Base-by-base conservation (phyloP, 2,113 vertebrate genomes). In the Onychostoma macrolepis region DNA sequence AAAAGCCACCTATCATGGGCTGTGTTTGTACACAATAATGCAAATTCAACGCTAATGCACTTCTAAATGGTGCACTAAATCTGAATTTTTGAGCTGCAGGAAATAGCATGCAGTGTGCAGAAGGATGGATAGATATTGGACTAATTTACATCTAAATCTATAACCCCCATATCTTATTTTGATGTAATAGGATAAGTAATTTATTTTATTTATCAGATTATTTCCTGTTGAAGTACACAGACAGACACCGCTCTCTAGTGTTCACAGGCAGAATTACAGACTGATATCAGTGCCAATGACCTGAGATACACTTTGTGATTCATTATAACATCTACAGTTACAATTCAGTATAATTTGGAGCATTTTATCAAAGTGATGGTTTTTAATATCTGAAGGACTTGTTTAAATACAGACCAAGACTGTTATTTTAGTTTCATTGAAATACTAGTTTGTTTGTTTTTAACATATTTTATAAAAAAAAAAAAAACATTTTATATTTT, bases 191-290 rank as follows among this genome's bases (percentile, higher is more conserved):
- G 33, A 21, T 36, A 71, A 21, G 30, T 1, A 19, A 33, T 19
- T 36, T 17, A 15, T 33, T 21, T 43, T 75, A 36, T 75, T 75
- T n/a, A 75, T n/a, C 17, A n/a, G 71, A 41, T 19, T 28, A 28
- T 28, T 77, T 30, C 6, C 74, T 19, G 43, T 28, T 61, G 1
- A 9, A 30, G 36, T 4, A 69, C 53, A 56, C 30, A 56, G 13
- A 28, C 8, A 45, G 11, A 28, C 9, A 36, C 53, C 69, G 67
- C 71, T 30, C 36, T 76, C 79, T 19, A 58, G 79, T 83, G 86
- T n/a, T 48, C 50, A 36, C 21, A 63, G 17, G 8, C 36, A 45
- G 50, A 10, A 36, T 43, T 76, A 7, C 30, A 80, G 30, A 53
- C 17, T 50, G n/a, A 58, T 33, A 30, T 11, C 67, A 28, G 4